A percentile compares a stretch with the other conserved stretches of the same genome.
These are phyloP conservation scores for Cotesia chilonis DNA, from an alignment of 1,140 invertebrate species.

Conservation along the genomic window DNA sequence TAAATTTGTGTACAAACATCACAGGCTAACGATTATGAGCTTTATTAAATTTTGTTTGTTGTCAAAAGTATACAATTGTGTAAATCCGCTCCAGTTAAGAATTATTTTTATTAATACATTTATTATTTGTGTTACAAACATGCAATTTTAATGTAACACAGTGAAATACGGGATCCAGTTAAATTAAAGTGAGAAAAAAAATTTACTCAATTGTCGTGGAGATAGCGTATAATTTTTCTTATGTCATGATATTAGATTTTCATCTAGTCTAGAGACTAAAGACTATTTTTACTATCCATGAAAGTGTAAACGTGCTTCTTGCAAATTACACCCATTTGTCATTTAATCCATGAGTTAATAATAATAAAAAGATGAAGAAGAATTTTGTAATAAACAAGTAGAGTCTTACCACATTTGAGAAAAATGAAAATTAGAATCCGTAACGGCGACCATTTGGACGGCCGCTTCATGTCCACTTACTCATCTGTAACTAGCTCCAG, in stretches of 20 bases:
- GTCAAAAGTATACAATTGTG: no score
- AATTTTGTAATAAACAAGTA: not conserved
- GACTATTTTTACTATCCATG: not conserved
- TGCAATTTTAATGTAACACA: conserved; percentile 20
- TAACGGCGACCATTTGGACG: conserved; percentile 58
- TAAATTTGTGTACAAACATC: no score
- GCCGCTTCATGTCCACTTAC: conserved; percentile 63
- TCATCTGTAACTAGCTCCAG: conserved; percentile 53
- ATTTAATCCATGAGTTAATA: not conserved
- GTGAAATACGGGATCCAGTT: conserved; percentile 24
- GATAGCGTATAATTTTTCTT: conserved; percentile 27
- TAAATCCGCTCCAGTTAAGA: no score
- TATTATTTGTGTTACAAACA: no score
- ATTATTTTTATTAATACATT: no score
- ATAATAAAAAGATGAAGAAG: no score
- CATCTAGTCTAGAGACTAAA: not conserved
- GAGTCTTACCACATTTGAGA: conserved; percentile 57
- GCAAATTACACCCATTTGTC: not conserved
- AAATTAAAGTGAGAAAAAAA: conserved; percentile 18
- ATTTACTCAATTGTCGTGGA: conserved; percentile 32
- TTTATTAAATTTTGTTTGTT: no score
- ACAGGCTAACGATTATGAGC: no score
- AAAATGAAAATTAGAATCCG: conserved; percentile 60
- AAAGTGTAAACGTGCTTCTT: not conserved
- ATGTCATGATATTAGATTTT: not conserved